A percentile compares a stretch with the other conserved stretches of the same genome.
phyloP scores from a whole-genome alignment of 1,140 invertebrate species.

The Antheraea pernyi region DNA sequence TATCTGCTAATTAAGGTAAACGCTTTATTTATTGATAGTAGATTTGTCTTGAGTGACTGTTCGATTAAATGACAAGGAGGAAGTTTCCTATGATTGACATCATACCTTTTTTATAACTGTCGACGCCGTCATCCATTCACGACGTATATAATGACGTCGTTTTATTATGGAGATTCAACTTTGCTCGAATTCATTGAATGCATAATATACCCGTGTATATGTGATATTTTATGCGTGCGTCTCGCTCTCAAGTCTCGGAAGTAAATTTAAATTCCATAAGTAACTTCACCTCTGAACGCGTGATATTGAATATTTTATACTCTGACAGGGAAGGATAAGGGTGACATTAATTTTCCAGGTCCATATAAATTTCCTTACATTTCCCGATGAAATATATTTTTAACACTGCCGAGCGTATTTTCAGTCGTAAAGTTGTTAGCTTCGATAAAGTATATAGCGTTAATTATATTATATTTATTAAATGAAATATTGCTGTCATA shows the following conservation, averaged over 20 bases:
- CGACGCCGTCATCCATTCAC: no score
- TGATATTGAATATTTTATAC: slow-evolving; percentile 5
- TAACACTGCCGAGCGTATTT: background rate
- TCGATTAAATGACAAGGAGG: no score
- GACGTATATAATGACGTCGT: background rate
- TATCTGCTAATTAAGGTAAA: no score
- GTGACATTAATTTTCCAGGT: background rate
- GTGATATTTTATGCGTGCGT: background rate
- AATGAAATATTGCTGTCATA: no score
- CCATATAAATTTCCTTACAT: background rate
- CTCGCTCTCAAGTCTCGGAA: background rate
- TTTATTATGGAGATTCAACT: background rate
- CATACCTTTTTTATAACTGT: no score
- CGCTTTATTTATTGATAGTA: no score
- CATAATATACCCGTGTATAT: background rate
- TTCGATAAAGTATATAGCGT: background rate
- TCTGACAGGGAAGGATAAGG: background rate
- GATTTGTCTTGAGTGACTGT: no score
- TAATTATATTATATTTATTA: no score
- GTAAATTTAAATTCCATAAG: slow-evolving; percentile 3
- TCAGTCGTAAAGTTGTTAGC: background rate
- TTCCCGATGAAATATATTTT: background rate
- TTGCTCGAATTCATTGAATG: background rate
- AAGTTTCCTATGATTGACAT: no score
- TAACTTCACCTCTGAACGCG: slow-evolving; percentile 1